These are phyloP conservation scores for Caenorhabditis japonica DNA, from an alignment of 2,888 invertebrate species.

Conservation along the genomic window DNA sequence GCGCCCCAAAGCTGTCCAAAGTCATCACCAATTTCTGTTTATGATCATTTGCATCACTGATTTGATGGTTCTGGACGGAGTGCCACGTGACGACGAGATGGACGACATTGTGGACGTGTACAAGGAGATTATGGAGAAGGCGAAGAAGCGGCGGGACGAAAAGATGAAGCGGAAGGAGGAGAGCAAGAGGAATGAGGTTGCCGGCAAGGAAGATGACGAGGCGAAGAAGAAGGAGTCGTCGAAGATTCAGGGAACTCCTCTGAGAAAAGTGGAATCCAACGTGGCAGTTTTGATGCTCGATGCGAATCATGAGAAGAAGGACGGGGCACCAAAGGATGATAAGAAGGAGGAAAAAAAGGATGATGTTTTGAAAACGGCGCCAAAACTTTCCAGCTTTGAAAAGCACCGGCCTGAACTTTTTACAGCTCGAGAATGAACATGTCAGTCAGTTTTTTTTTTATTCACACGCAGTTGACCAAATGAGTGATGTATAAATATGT, in stretches of 20 bases:
- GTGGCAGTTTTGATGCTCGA: no score
- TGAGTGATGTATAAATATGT: no score
- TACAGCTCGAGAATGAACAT: no score
- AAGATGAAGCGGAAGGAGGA: background rate
- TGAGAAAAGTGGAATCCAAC: no score
- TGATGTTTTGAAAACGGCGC: background rate
- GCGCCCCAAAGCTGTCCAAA: slow-evolving; percentile 39
- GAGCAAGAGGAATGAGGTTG: no score
- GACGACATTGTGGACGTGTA: background rate
- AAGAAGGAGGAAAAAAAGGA: background rate
- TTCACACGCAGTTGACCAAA: no score
- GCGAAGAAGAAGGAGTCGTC: no score
- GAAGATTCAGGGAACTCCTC: no score
- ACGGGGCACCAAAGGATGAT: background rate
- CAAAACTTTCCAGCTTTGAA: no score
- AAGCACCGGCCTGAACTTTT: background rate
- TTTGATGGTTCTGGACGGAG: slow-evolving; percentile 18
- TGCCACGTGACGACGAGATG: slow-evolving; percentile 10
- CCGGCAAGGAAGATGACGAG: no score
- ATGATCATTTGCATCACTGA: slow-evolving; percentile 36
- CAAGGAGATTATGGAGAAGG: background rate
- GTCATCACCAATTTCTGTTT: slow-evolving; percentile 27
- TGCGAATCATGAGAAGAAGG: no score
- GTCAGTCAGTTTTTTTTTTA: no score
- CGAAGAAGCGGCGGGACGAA: background rate